Percentiles rank a stretch among this genome's conserved stretches.
These are phyloP conservation scores for Dromococcyx pavoninus DNA, from an alignment of 2,797 vertebrate species.

Conservation along the genomic window DNA sequence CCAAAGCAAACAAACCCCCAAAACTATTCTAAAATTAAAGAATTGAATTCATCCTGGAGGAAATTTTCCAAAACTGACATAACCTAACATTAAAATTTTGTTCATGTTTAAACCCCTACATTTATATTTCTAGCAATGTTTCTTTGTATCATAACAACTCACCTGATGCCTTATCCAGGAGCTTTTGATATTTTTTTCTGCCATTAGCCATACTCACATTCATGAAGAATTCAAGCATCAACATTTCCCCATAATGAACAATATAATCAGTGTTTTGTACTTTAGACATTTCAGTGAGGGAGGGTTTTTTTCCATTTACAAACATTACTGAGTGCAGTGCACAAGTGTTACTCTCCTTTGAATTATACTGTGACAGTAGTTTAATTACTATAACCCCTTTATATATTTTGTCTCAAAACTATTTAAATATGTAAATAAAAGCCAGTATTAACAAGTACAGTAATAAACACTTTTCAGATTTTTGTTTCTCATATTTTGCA, in stretches of 20 bases:
- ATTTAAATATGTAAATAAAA: conserved; percentile 33
- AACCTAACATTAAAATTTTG: background rate
- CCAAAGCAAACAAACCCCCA: too few species aligned
- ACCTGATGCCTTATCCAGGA: background rate
- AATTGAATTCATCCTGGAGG: background rate
- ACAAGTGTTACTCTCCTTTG: background rate
- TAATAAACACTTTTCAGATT: background rate
- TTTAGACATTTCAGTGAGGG: background rate
- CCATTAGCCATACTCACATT: background rate
- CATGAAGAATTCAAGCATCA: background rate
- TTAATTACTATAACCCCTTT: conserved; percentile 36
- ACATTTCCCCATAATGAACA: background rate
- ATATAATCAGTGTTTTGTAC: background rate
- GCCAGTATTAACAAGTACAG: background rate
- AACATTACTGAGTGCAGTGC: background rate
- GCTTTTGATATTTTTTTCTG: background rate
- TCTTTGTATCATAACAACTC: background rate
- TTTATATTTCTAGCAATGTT: background rate
- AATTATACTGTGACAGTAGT: conserved; percentile 6
- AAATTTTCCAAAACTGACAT: background rate
- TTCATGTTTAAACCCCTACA: background rate
- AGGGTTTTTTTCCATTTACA: background rate
- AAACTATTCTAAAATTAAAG: background rate
- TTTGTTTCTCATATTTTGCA: background rate
- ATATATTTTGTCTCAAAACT: background rate